A percentile compares a stretch with the other conserved stretches of the same genome.
phyloP scores from a whole-genome alignment of 2,113 vertebrate species.

The Pelobates fuscus region DNA sequence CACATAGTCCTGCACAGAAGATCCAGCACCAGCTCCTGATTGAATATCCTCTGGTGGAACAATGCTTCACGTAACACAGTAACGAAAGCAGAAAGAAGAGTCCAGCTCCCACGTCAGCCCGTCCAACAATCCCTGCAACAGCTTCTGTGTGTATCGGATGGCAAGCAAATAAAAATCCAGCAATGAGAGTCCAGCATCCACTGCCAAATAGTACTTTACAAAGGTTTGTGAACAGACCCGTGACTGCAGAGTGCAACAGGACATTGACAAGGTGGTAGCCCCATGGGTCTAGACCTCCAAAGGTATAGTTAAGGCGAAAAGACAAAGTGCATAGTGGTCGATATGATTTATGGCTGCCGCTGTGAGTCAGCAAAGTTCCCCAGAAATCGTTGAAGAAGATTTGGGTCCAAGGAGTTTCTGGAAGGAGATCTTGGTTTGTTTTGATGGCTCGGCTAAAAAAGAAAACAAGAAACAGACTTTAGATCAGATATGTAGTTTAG shows the following conservation, averaged over 20 bases:
- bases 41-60: slow-evolving; percentile 67
- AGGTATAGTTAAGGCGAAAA: slow-evolving; percentile 89
- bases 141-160: slow-evolving; percentile 97
- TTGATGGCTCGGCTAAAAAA: slow-evolving; percentile 93
- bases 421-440: slow-evolving; percentile 96
- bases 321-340: slow-evolving; percentile 94
- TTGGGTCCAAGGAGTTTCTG: slow-evolving; percentile 93
- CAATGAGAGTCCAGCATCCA: slow-evolving; percentile 87
- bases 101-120: slow-evolving; percentile 91
- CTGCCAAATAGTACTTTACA: slow-evolving; percentile 87
- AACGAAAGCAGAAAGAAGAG: slow-evolving; percentile 93
- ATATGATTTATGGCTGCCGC: slow-evolving; percentile 98
- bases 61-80: slow-evolving; percentile 88
- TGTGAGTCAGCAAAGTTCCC: slow-evolving; percentile 96
- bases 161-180: slow-evolving; percentile 90
- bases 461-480: slow-evolving; percentile 46
- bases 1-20: slow-evolving; percentile 78
- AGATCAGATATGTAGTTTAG: not conserved
- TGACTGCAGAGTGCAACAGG: slow-evolving; percentile 83
- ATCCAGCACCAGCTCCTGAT: slow-evolving; percentile 78
- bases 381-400: slow-evolving; percentile 98
- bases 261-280: slow-evolving; percentile 94
- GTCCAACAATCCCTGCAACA: slow-evolving; percentile 89
- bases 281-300: slow-evolving; percentile 92
- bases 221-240: slow-evolving; percentile 87